Evolutionary conservation across 2,888 invertebrate species (phyloP).

Genomic region (Diloba caeruleocephala): DNA sequence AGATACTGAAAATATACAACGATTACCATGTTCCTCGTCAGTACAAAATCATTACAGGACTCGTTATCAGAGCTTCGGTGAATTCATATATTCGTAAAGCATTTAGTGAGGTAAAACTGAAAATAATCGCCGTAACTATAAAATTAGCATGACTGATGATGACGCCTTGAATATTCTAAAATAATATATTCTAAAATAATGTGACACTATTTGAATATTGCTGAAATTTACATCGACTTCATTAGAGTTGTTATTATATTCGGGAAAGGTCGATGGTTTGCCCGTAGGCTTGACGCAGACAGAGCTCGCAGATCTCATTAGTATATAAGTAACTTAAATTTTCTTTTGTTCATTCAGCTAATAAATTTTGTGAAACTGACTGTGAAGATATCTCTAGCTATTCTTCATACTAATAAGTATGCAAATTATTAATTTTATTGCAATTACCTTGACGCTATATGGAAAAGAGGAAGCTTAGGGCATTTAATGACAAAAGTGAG

Average conservation of each 20-base stretch:
- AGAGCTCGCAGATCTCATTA: constrained; percentile 12
- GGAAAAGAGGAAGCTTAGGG: no score
- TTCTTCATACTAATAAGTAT: no score
- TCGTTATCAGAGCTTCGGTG: no score
- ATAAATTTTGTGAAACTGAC: constrained; percentile 36
- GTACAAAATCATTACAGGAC: no score
- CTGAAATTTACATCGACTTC: background rate
- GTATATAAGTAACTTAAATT: constrained; percentile 32
- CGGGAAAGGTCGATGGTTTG: constrained; percentile 16
- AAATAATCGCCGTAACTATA: constrained; percentile 16
- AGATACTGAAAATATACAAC: no score
- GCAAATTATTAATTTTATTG: no score
- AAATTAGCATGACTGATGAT: constrained; percentile 29
- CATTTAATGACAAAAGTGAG: no score
- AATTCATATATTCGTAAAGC: background rate
- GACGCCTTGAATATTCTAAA: constrained; percentile 9
- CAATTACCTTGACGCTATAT: no score
- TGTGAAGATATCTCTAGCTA: constrained; percentile 21
- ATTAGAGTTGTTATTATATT: background rate
- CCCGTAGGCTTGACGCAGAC: constrained; percentile 14
- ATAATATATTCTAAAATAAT: no score
- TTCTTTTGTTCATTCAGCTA: constrained; percentile 42
- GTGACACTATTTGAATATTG: constrained; percentile 1
- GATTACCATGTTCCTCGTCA: no score
- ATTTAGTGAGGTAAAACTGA: constrained; percentile 2